Percentiles rank a stretch among this genome's conserved stretches.
These are phyloP conservation scores for Leptinotarsa texana DNA, from an alignment of 1,140 invertebrate genomes.

Conservation along the genomic window DNA sequence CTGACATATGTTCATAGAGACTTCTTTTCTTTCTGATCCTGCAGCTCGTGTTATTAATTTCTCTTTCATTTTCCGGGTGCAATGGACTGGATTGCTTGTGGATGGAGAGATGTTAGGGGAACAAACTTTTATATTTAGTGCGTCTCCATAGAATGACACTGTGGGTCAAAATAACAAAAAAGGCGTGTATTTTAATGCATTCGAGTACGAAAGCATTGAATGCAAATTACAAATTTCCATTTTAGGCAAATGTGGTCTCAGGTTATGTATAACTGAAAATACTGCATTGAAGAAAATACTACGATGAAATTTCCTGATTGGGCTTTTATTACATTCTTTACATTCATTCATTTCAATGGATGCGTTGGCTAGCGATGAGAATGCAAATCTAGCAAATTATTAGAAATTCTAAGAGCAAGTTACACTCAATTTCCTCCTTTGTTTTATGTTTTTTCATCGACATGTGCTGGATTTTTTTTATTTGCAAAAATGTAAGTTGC, in stretches of 20 bases:
- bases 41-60: not conserved
- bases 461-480: too few species aligned
- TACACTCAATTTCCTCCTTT: too few species aligned
- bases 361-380: not conserved
- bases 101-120: not conserved
- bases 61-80: not conserved
- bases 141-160: not conserved
- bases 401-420: too few species aligned
- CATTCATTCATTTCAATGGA: slow-evolving; percentile 2
- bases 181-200: not conserved
- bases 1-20: too few species aligned
- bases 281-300: not conserved
- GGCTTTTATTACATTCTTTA: not conserved
- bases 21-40: not conserved
- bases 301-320: too few species aligned
- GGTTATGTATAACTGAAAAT: not conserved
- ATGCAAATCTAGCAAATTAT: too few species aligned
- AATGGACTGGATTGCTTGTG: not conserved
- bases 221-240: not conserved
- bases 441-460: too few species aligned
- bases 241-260: not conserved
- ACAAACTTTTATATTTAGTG: not conserved
- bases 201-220: not conserved
- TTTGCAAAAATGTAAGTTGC: too few species aligned
- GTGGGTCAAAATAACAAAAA: slow-evolving; percentile 4